Conservation (phyloP, 92 coral and sea anemone genomes). For the Epizoanthus illoricatus region DNA sequence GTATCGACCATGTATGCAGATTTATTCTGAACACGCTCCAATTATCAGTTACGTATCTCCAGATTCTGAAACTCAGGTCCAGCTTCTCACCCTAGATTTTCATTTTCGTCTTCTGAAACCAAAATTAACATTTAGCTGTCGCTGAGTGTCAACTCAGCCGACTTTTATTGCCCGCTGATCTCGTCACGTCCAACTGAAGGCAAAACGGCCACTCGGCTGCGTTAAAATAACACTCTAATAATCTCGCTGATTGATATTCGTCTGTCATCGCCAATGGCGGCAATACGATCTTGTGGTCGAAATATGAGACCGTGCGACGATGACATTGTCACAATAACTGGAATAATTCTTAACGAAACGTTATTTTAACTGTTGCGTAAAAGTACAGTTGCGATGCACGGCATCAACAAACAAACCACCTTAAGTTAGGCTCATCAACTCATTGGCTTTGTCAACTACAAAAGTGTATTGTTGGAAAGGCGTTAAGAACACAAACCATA, state of each 20-base stretch:
- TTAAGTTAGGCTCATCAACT: not conserved
- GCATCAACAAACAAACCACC: not conserved
- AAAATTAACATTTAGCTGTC: not conserved
- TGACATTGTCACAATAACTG: not conserved
- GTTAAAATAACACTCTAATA: constrained; percentile 18
- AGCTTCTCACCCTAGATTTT: too few relatives aligned
- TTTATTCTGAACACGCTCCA: not conserved
- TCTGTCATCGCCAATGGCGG: not conserved
- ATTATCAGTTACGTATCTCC: not conserved
- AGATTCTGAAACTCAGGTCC: not conserved
- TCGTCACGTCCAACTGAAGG: not conserved
- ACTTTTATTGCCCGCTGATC: not conserved
- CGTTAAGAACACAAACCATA: not conserved
- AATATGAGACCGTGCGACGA: not conserved
- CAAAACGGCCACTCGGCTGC: not conserved
- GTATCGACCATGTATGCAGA: not conserved
- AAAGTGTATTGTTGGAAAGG: not conserved
- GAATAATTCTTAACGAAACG: not conserved
- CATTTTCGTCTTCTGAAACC: not conserved
- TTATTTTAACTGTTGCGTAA: not conserved
- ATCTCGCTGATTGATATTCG: constrained; percentile 16
- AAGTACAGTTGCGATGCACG: not conserved
- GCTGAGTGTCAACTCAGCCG: too few relatives aligned
- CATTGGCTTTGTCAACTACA: not conserved
- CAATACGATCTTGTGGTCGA: not conserved